Evolutionary conservation across 2,888 invertebrate genomes (phyloP).

Genomic region (Zaprionus bogoriensis): DNA sequence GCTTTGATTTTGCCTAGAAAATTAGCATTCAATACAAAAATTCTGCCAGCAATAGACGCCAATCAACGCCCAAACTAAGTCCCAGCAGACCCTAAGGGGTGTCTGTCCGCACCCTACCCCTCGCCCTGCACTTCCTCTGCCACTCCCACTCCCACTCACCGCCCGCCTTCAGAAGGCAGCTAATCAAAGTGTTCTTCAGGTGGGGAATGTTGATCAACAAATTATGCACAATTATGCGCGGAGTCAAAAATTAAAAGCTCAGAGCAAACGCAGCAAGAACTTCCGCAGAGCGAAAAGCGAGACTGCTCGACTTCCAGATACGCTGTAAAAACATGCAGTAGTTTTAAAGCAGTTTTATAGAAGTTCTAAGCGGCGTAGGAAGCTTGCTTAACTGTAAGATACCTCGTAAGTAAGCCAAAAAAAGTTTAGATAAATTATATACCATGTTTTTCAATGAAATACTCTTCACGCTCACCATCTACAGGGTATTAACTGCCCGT

Average conservation of each 20-base stretch:
- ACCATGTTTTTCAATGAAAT: no score
- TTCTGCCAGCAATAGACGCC: constrained; percentile 51
- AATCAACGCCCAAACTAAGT: constrained; percentile 69
- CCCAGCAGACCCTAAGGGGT: neutral
- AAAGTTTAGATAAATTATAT: neutral
- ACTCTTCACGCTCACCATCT: neutral
- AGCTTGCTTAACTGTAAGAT: no score
- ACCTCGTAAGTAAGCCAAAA: neutral
- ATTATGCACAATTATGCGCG: constrained; percentile 64
- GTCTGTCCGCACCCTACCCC: neutral
- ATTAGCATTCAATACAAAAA: constrained; percentile 80
- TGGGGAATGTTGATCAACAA: constrained; percentile 24
- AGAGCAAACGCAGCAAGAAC: neutral
- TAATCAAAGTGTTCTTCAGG: neutral
- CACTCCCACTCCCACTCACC: neutral
- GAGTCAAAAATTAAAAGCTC: constrained; percentile 2
- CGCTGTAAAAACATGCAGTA: neutral
- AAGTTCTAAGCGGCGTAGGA: no score
- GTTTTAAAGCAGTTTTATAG: neutral
- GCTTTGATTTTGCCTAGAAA: constrained; percentile 65
- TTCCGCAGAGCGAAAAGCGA: neutral
- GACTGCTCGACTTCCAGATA: neutral
- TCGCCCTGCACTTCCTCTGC: neutral
- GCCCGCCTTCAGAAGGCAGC: neutral
- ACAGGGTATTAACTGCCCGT: neutral